These are phyloP conservation scores for Exephanes ischioxanthus DNA, from an alignment of 2,888 invertebrate genomes.

Conservation along the genomic window DNA sequence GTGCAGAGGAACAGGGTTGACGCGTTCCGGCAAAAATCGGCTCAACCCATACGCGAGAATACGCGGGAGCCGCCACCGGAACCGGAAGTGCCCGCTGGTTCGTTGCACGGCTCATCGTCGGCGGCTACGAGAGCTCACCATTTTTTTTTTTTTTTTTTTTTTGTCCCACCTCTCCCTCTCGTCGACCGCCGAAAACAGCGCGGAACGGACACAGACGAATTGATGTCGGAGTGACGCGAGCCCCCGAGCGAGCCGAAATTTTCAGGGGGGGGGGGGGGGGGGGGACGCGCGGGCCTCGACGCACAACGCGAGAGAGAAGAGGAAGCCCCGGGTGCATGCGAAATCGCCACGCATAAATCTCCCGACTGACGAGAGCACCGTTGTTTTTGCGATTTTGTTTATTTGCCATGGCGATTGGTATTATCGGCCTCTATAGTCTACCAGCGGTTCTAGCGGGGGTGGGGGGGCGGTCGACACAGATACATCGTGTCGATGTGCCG, in stretches of 20 bases:
- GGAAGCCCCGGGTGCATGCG: slow-evolving; percentile 15
- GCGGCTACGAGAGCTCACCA: not conserved
- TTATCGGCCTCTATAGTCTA: slow-evolving; percentile 33
- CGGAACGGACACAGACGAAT: slow-evolving; percentile 44
- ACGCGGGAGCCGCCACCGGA: slow-evolving; percentile 58
- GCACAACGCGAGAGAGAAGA: slow-evolving; percentile 22
- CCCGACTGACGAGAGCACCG: slow-evolving; percentile 55
- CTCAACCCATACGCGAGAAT: slow-evolving; percentile 57
- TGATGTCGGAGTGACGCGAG: slow-evolving; percentile 54
- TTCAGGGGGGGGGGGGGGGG: not conserved
- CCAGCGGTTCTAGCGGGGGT: not conserved
- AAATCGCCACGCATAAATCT: slow-evolving; percentile 66
- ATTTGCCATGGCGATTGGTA: slow-evolving; percentile 53
- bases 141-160: not conserved
- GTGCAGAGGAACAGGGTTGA: slow-evolving; percentile 8
- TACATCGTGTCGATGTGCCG: slow-evolving; percentile 6
- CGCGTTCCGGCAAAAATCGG: slow-evolving; percentile 59
- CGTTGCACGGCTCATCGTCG: slow-evolving; percentile 44
- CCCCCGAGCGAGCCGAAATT: slow-evolving; percentile 6
- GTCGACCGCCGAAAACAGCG: slow-evolving; percentile 12
- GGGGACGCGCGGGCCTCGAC: not conserved
- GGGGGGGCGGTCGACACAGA: not conserved
- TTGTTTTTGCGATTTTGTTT: slow-evolving; percentile 58
- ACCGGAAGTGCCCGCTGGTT: slow-evolving; percentile 64
- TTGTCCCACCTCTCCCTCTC: slow-evolving; percentile 4